Base-by-base conservation (phyloP, 2,888 invertebrate genomes). In the Doris montereyensis region DNA sequence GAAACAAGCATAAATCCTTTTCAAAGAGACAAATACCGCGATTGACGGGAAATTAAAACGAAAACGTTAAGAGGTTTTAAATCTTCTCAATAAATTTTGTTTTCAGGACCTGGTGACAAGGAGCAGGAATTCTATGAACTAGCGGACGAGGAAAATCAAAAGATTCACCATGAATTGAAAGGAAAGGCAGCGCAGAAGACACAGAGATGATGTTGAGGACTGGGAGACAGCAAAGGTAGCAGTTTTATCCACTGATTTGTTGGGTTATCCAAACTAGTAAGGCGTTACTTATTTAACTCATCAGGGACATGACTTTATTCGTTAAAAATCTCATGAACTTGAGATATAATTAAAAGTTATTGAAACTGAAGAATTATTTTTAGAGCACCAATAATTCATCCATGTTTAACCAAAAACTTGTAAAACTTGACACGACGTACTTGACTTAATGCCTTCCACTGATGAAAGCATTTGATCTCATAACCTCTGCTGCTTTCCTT, bases 61-160 rank as follows among this genome's bases (percentile, higher is more conserved):
- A 10, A 52, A 52, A 52, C 8, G 52, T 52, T 52, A 8, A 10
- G 52, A 52, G 13, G 52, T 52, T 52, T 52, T 8, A 52, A n/a
- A n/a, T n/a, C n/a, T n/a, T n/a, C n/a, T n/a, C n/a, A n/a, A n/a
- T n/a, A n/a, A n/a, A n/a, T n/a, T n/a, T n/a, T n/a, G n/a, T n/a
- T n/a, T n/a, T 13, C 71, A 89, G 89, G 88, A 65, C 89, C 89
- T n/a, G 80, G 81, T 34, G 87, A 85, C 71, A 87, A 86, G 77
- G 86, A 88, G 13, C 78, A 84, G 41, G 82, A 84, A 52, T 88
- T 89, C 78, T 84, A 87, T 76, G 68, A 82, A 58, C 60, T 88
- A 58, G 81, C 82, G 30, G 85, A 88, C 80, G 86, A 87, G 21
- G 85, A 87, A n/a, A 83, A 85, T n/a, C 72, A 84, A 5, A 82